Base-by-base conservation (phyloP, 2,113 vertebrate genomes). In the Chloropsis hardwickii region DNA sequence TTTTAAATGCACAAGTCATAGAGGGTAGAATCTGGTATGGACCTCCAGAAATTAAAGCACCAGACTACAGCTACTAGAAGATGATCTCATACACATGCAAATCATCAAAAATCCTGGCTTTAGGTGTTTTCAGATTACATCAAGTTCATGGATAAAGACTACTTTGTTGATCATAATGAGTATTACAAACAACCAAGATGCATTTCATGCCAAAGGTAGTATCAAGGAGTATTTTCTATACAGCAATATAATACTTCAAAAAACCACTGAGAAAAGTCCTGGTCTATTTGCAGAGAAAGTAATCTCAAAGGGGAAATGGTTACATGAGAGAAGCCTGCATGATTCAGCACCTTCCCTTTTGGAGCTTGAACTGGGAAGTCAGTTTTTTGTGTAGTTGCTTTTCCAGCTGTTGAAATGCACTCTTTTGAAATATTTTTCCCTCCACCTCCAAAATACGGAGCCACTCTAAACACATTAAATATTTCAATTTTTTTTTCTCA, bases 331-430 rank as follows among this genome's bases (percentile, higher is more conserved):
- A 27, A 62, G 37, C 37, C n/a, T 80, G 27, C 3, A 45, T 62
- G 84, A 76, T 82, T 87, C 81, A 90, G 81, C 19, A 90, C 33
- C 42, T 94, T 81, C 64, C n/a, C 44, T 64, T 84, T 65, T 83
- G 45, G 31, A 44, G 81, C 57, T 82, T 93, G 87, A 81, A 81
- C 40, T 23, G 6, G 58, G 39, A 94, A 92, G 82, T 78, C 56
- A 47, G 16, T 74, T 95, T 96, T 82, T 61, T 14, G 65, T 14
- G 28, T 31, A 90, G 77, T 53, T 90, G 77, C 47, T 95, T 96
- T 95, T 77, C 85, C 73, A 97, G 91, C n/a, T 95, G 65, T 69
- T 95, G 73, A 94, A 80, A 94, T 95, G 25, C 57, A 73, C 33
- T 92, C 44, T 50, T 88, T 85, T 91, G 27, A 92, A 92, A 82